Percentiles rank a stretch among this genome's conserved stretches.
These are phyloP conservation scores for Symphodus melops DNA, from an alignment of 2,113 vertebrate species.

Conservation along the genomic window DNA sequence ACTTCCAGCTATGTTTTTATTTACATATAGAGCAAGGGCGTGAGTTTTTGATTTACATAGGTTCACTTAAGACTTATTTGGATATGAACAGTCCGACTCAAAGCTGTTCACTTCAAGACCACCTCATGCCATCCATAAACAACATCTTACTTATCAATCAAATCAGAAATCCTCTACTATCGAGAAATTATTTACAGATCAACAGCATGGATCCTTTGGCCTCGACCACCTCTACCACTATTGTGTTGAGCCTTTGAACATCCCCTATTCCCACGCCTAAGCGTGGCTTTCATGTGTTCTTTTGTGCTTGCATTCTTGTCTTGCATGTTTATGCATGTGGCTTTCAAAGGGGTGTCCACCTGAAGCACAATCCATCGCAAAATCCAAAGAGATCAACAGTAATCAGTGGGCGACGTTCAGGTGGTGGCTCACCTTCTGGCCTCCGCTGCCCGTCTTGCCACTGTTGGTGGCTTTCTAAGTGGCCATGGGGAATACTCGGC, in stretches of 20 bases:
- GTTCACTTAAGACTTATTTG: not conserved
- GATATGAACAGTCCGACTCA: not conserved
- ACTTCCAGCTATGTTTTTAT: too few relatives aligned
- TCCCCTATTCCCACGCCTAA: conserved; percentile 9
- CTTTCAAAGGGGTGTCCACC: conserved; percentile 21
- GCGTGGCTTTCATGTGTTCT: conserved; percentile 41
- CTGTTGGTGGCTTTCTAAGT: conserved; percentile 52
- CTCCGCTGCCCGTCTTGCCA: conserved; percentile 63
- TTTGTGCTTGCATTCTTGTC: conserved; percentile 1
- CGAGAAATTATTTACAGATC: conserved; percentile 30
- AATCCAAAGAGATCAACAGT: conserved; percentile 73
- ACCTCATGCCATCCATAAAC: not conserved
- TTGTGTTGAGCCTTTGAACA: conserved; percentile 33
- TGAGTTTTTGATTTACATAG: too few relatives aligned
- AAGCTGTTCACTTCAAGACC: too few relatives aligned
- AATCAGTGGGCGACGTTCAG: conserved; percentile 81
- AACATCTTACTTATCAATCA: not conserved
- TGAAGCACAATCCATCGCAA: conserved; percentile 56
- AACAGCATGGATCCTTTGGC: conserved; percentile 23
- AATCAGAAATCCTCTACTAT: not conserved
- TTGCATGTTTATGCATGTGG: conserved; percentile 49
- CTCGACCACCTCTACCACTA: not conserved
- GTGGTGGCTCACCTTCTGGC: conserved; percentile 67
- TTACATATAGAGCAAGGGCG: too few relatives aligned
- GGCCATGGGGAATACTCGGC: conserved; percentile 44